Evolutionary conservation across 1,140 invertebrate species (phyloP), one percentile per base, ranked within the genome.

Genomic region (Saccostrea cuccullata): DNA sequence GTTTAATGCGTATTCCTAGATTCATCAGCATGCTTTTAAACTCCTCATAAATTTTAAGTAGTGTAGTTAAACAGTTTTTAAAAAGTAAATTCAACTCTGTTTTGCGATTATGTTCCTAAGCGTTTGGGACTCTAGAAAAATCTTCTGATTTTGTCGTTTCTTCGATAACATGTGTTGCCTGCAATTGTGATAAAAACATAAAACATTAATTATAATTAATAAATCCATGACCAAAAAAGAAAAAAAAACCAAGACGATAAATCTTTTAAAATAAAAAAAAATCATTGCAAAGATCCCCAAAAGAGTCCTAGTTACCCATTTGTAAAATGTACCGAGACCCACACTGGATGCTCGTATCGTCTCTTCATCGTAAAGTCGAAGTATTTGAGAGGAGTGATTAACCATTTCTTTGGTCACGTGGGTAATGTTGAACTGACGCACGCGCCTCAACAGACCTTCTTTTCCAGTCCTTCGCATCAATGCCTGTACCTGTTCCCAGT

Each of bases 301-400:
- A 13, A 4, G 0, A 13, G 11, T 77, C 4, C 26, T 30, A 30
- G 15, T 40, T 86, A 91, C 90, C 90, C 90, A 91, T 56, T 67
- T 56, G 55, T 86, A 91, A 60, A 91, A 91, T 82, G 87, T 89
- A 6, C 82, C 90, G 2, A 84, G 82, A 17, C 88, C 90, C 20
- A 60, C 85, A 58, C 90, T 91, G 30, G 85, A 85, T 11, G 36
- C 26, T 55, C 58, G 47, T 36, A 84, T 85, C 23, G 56, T 82
- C 17, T 91, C 85, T 8, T 86, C 55, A 26, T 58, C 86, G 23
- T 91, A 84, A 4, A 13, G 26, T 11, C 85, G 56, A 0, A 91
- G 85, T 8, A 89, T 67, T 30, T 83, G 64, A 8, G 70, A 9
- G 5, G 82, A 86, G 17, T 70, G 15, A 13, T 84, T 60, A 0